Evolutionary conservation across 2,888 invertebrate genomes (phyloP).

Genomic region (Troglohyphantes excavatus): DNA sequence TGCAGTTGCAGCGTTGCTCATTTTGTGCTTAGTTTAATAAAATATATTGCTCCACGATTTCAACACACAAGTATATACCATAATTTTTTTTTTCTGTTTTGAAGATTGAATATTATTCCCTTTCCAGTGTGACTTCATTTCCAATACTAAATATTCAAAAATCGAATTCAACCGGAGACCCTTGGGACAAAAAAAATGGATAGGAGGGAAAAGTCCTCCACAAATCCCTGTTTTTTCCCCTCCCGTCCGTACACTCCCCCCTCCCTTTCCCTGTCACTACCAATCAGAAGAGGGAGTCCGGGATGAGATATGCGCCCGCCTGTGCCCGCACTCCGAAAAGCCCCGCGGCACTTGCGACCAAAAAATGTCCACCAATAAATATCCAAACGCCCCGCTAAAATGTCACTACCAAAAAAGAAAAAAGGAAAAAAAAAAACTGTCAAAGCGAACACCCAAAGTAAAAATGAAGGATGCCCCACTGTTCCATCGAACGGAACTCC

Average conservation of each 20-base stretch:
- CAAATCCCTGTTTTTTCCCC: slow-evolving; percentile 69
- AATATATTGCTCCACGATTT: too few relatives aligned
- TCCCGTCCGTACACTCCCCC: slow-evolving; percentile 62
- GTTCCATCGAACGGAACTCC: slow-evolving; percentile 74
- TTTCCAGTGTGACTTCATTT: slow-evolving; percentile 11
- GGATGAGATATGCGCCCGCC: slow-evolving; percentile 75
- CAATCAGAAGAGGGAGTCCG: slow-evolving; percentile 64
- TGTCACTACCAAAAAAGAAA: slow-evolving; percentile 75
- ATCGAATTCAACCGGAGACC: slow-evolving; percentile 31
- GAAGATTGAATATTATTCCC: slow-evolving; percentile 6
- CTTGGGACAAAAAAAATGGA: slow-evolving; percentile 21
- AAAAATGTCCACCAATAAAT: slow-evolving; percentile 79
- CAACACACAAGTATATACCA: too few relatives aligned
- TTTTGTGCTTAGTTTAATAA: too few relatives aligned
- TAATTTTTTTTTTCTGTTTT: too few relatives aligned
- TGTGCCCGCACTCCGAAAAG: slow-evolving; percentile 72
- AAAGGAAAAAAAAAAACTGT: slow-evolving; percentile 44
- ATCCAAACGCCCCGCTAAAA: slow-evolving; percentile 78
- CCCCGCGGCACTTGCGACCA: slow-evolving; percentile 71
- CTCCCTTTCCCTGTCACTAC: slow-evolving; percentile 58
- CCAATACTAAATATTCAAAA: slow-evolving; percentile 65
- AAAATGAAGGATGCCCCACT: slow-evolving; percentile 77
- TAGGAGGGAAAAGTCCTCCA: slow-evolving; percentile 37
- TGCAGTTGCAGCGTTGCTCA: too few relatives aligned
- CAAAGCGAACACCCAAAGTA: slow-evolving; percentile 70